Percentiles rank a stretch among this genome's conserved stretches.
Conservation (phyloP, 2,797 vertebrate genomes). For the Spinus pinus region DNA sequence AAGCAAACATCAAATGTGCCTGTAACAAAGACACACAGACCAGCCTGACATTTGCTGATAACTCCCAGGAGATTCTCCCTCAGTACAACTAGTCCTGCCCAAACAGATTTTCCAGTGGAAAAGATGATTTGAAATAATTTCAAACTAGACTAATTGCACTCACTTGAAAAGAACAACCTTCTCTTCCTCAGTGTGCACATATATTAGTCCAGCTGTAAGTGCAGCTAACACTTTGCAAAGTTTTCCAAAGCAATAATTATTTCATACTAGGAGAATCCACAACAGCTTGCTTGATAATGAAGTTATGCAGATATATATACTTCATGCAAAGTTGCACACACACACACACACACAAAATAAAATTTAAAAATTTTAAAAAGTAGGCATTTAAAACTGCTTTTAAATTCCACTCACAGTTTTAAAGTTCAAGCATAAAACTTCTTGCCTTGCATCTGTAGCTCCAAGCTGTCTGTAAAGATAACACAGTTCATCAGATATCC, state of each 20-base stretch:
- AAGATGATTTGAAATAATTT: conserved; percentile 30
- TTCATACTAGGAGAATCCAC: neutral
- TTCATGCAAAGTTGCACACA: conserved; percentile 36
- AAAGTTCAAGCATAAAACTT: conserved; percentile 57
- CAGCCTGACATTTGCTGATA: conserved; percentile 35
- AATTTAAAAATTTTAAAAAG: neutral
- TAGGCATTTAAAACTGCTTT: neutral
- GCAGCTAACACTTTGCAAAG: neutral
- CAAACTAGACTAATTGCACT: neutral
- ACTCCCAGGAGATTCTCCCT: neutral
- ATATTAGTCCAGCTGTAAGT: neutral
- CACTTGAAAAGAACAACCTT: conserved; percentile 7
- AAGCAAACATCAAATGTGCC: neutral
- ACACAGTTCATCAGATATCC: conserved; percentile 60
- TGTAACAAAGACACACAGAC: conserved; percentile 13
- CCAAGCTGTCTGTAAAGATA: conserved; percentile 60
- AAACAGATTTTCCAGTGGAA: conserved; percentile 26
- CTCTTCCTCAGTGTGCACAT: neutral
- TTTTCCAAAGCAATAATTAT: conserved; percentile 21
- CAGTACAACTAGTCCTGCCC: neutral
- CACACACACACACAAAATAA: neutral
- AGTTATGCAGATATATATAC: conserved; percentile 16
- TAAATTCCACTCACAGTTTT: conserved; percentile 61
- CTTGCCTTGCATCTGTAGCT: conserved; percentile 63
- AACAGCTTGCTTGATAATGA: neutral